A percentile compares a stretch with the other conserved stretches of the same genome.
These are phyloP conservation scores for Steromphala cineraria DNA, from an alignment of 2,888 invertebrate genomes.

Conservation along the genomic window DNA sequence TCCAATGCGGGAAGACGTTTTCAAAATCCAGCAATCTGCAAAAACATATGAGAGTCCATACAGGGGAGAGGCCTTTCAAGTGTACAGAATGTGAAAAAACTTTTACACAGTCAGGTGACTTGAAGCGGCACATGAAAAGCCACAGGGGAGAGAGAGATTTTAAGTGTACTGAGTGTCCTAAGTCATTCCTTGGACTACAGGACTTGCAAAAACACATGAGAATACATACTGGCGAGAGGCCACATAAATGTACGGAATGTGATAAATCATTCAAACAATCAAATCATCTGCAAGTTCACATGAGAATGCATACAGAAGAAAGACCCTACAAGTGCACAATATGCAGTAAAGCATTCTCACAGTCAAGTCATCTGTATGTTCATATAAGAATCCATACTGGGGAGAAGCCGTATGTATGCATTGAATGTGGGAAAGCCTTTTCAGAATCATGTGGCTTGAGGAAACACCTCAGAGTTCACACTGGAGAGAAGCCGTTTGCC, in stretches of 20 bases:
- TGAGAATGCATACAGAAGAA: background rate
- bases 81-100: background rate
- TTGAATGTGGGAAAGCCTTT: background rate
- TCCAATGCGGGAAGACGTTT: background rate
- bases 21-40: background rate
- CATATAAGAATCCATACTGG: background rate
- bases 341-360: background rate
- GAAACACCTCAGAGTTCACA: background rate
- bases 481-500: background rate
- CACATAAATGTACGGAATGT: background rate
- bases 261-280: background rate
- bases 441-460: background rate
- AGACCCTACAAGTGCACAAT: background rate
- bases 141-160: background rate
- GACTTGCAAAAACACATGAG: background rate
- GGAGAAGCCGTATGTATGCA: background rate
- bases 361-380: background rate
- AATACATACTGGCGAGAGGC: background rate
- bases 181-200: background rate
- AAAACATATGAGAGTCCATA: background rate
- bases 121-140: background rate
- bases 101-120: background rate
- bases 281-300: background rate
- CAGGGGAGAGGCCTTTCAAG: background rate
- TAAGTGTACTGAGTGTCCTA: background rate